phyloP scores from a whole-genome alignment of 2,888 invertebrate genomes.

The Parnassius glacialis region DNA sequence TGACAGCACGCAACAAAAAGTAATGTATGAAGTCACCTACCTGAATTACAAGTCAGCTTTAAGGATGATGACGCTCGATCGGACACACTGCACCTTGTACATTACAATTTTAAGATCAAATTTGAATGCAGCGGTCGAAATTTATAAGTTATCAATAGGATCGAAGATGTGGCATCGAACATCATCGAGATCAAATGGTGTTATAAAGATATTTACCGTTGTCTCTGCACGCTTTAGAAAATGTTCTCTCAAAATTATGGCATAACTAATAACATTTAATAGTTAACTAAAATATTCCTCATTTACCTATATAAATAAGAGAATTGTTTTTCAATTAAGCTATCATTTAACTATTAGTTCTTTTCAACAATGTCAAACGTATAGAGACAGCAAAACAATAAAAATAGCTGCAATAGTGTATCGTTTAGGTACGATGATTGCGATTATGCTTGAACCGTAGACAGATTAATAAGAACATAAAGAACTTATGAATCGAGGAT shows the following conservation, averaged over 20 bases:
- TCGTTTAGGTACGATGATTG: too few species aligned
- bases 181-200: conserved; percentile 16
- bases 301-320: too few species aligned
- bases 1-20: conserved; percentile 1
- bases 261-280: neutral
- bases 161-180: conserved; percentile 9
- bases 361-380: too few species aligned
- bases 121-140: conserved; percentile 3
- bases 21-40: conserved; percentile 20
- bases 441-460: too few species aligned
- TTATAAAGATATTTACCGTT: too few species aligned
- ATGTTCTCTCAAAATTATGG: neutral
- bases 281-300: too few species aligned
- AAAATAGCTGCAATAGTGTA: too few species aligned
- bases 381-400: too few species aligned
- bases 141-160: conserved; percentile 1
- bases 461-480: neutral
- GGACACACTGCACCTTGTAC: conserved; percentile 3
- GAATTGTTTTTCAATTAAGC: too few species aligned
- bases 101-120: conserved; percentile 1
- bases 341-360: too few species aligned
- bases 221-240: too few species aligned
- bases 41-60: conserved; percentile 25
- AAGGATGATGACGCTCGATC: conserved; percentile 19
- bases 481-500: conserved; percentile 1